Base-by-base conservation (phyloP, 2,113 vertebrate species). In the Nettapus auritus region DNA sequence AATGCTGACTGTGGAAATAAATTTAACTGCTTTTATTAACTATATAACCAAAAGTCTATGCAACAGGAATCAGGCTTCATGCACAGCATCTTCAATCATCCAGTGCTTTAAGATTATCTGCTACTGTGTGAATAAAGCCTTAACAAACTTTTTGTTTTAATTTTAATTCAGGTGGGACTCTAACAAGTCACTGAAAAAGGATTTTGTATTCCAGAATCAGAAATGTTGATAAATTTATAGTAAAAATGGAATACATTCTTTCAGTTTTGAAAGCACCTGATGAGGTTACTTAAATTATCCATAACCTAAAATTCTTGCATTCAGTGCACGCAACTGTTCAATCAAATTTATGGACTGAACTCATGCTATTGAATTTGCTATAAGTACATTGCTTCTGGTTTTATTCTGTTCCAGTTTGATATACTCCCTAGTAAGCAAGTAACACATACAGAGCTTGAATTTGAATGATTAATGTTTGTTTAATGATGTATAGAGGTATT, bases 391-490 rank as follows among this genome's bases (percentile, higher is more conserved):
- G 16, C 82, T 92, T 91, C 67, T 91, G 60, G n/a, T 90, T 93
- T 92, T 79, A 56, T 82, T 92, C 80, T 84, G 46, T 88, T 87
- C 53, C 46, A 48, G 53, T 70, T 70, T 82, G 59, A 91, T 93
- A 33, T 86, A 67, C 34, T 87, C 55, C 59, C 40, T 82, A 55
- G 63, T 67, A 94, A 91, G 36, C 40, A 84, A 89, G 71, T 70
- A 92, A 55, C 28, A 34, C 62, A 77, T 40, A 73, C 50, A 85
- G 68, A 69, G 11, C 74, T 80, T 79, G 62, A 80, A 90, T 86
- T 90, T 79, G 74, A 84, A 80, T 94, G 77, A 93, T 94, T 93
- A 91, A 93, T 91, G 62, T 81, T 88, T 91, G 38, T 93, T 93
- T 90, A 95, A 64, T 91, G 80, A 92, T 82, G 44, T 94, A 71